These are phyloP conservation scores for Orthonyx spaldingii DNA, from an alignment of 2,113 vertebrate species.

Conservation along the genomic window DNA sequence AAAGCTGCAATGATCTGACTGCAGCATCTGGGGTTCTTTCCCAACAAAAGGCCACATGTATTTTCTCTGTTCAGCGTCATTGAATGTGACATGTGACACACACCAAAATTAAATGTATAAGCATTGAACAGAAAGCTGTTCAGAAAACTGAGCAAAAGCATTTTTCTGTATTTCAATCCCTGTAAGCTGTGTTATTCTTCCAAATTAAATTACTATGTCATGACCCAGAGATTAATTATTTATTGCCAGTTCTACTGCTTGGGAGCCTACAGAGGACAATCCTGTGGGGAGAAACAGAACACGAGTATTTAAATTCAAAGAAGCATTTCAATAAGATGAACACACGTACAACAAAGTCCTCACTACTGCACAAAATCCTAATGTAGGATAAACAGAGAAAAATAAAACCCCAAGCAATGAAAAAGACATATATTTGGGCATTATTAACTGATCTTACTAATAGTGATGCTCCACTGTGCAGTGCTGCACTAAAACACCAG, in stretches of 20 bases:
- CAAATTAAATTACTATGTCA: conserved; percentile 6
- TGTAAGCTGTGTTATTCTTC: background rate
- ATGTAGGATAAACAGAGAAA: conserved; percentile 14
- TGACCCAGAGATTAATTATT: conserved; percentile 19
- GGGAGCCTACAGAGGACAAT: conserved; percentile 16
- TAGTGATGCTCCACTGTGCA: background rate
- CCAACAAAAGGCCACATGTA: background rate
- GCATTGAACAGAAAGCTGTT: background rate
- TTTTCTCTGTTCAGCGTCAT: background rate
- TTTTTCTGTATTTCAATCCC: background rate
- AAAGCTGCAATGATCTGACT: background rate
- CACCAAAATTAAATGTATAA: background rate
- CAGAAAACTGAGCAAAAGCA: background rate
- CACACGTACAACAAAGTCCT: background rate
- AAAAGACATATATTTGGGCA: background rate
- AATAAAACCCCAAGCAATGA: conserved; percentile 23
- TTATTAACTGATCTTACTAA: background rate
- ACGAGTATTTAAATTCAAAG: conserved; percentile 13
- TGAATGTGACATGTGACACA: background rate
- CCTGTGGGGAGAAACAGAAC: conserved; percentile 14
- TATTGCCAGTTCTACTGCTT: conserved; percentile 22
- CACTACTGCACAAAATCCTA: conserved; percentile 25
- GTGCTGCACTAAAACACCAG: background rate
- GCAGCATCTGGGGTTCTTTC: background rate
- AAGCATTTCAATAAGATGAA: background rate